These are phyloP conservation scores for Volucella inanis DNA, from an alignment of 2,888 invertebrate species.

Conservation along the genomic window DNA sequence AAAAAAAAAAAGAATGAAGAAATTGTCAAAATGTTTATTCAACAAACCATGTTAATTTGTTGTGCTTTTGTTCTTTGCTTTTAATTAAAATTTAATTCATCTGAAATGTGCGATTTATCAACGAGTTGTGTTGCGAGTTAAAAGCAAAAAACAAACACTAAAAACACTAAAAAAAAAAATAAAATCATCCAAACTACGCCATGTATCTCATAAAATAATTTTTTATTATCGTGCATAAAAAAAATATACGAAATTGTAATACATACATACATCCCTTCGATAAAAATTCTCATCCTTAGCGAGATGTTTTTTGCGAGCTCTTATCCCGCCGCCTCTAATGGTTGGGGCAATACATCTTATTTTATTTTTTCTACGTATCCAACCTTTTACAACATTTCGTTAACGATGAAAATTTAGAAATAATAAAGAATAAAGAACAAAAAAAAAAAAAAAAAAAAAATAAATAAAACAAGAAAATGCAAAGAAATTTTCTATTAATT, in stretches of 20 bases:
- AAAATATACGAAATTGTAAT: constrained; percentile 17
- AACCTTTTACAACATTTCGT: constrained; percentile 35
- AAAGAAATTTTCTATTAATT: constrained; percentile 49
- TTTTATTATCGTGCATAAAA: constrained; percentile 50
- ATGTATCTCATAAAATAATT: constrained; percentile 71
- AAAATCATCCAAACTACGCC: constrained; percentile 58
- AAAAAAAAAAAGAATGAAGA: constrained; percentile 11
- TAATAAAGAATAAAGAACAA: neutral
- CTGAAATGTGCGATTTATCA: constrained; percentile 28
- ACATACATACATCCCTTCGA: constrained; percentile 40
- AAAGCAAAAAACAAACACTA: constrained; percentile 74
- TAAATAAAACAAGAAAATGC: constrained; percentile 31
- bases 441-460: constrained; percentile 26
- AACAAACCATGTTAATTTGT: constrained; percentile 31
- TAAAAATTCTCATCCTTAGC: constrained; percentile 68
- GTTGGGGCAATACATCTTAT: constrained; percentile 1
- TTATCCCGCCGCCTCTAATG: neutral
- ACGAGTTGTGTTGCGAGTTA: constrained; percentile 70
- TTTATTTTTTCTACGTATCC: neutral
- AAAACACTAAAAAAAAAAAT: no score
- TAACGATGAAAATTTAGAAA: constrained; percentile 60
- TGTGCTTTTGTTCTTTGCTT: constrained; percentile 69
- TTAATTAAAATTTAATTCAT: constrained; percentile 60
- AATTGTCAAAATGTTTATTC: constrained; percentile 33
- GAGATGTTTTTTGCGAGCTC: constrained; percentile 34